Evolutionary conservation across 2,797 vertebrate species (phyloP).

Genomic region (Babyrousa celebensis): DNA sequence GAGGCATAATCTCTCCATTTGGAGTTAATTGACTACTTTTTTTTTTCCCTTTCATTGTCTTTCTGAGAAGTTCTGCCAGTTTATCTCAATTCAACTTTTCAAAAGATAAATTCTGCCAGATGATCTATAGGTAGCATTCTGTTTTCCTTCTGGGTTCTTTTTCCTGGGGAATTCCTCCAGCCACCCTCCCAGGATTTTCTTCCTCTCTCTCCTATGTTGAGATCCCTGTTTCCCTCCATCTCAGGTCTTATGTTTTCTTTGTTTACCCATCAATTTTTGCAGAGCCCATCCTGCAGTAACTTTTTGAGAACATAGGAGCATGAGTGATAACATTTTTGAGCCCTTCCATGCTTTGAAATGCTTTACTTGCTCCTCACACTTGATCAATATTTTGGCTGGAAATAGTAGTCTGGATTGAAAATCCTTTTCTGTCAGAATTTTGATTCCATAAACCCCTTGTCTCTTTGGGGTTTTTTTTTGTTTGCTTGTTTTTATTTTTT

Average conservation of each 20-base stretch:
- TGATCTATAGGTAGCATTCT: not conserved
- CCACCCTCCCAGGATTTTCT: not conserved
- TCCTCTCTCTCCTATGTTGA: not conserved
- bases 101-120: not conserved
- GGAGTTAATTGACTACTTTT: not conserved
- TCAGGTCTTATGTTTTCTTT: not conserved
- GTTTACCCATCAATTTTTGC: not conserved
- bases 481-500: too few species aligned
- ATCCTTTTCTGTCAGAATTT: constrained; percentile 5
- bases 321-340: not conserved
- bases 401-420: not conserved
- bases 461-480: not conserved
- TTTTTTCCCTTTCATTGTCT: not conserved
- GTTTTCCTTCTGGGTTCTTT: not conserved
- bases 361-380: not conserved
- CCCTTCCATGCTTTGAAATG: not conserved
- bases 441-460: not conserved
- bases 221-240: not conserved
- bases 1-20: constrained; percentile 14
- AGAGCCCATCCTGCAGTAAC: not conserved
- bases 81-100: not conserved
- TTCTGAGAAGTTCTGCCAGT: not conserved
- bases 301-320: not conserved
- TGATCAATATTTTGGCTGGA: not conserved
- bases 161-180: not conserved